Base-by-base conservation (phyloP, 2,888 invertebrate genomes). In the Taenaris catops region DNA sequence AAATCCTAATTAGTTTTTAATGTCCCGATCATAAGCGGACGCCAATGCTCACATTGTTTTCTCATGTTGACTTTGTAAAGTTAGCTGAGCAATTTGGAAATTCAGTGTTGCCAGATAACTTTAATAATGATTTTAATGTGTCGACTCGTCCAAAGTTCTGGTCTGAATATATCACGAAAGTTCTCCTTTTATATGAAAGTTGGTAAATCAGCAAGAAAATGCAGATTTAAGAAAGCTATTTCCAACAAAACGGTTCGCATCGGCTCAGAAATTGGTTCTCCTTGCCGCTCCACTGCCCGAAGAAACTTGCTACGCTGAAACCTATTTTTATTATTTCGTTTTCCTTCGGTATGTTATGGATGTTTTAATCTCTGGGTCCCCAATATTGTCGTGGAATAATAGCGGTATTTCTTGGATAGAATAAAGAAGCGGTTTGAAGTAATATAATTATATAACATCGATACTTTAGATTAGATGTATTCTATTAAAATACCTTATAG, bases 191-290 rank as follows among this genome's bases (percentile, higher is more conserved):
- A 56, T 71, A 78, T 73, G 75, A 73, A 83, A 84, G 74, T 86
- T 84, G 76, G 80, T 81, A 84, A 84, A 84, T 86, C 86, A 86
- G 84, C 84, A 84, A 83, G 84, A 83, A 86, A 84, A 84, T 86
- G 84, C 80, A 84, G 84, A 86, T 86, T 81, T 80, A 80, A 83
- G 75, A 78, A 81, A 80, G 83, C 84, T 81, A 84, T 84, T 84
- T 81, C 74, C 80, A 83, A 84, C 81, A 81, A 84, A 84, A 84
- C 71, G 83, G 64, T 76, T 72, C 70, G 68, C 73, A 79, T 76
- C 78, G 83, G 78, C 78, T 68, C 80, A 74, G 81, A 84, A 80
- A 83, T 84, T 84, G 84, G 80, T 86, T 81, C 73, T 64, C 69
- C 71, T 70, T 62, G 63, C 63, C 79, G 79, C 76, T 83, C 61